phyloP scores from a whole-genome alignment of 2,113 vertebrate species.

The Syrmaticus mikado region DNA sequence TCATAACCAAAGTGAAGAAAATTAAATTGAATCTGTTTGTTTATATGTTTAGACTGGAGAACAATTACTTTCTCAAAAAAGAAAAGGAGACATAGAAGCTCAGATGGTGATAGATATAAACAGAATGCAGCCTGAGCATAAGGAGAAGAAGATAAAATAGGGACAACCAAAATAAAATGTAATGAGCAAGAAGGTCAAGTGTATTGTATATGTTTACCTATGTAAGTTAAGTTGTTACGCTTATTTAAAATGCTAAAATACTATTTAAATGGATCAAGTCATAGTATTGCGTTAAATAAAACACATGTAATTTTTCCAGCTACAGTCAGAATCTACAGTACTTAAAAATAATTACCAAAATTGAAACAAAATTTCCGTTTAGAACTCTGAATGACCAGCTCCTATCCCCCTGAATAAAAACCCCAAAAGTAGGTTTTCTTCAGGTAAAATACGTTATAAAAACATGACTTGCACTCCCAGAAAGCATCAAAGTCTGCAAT shows the following conservation, averaged over 20 bases:
- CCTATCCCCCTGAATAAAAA: not conserved
- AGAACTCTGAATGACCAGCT: not conserved
- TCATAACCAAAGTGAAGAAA: conserved; percentile 32
- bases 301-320: not conserved
- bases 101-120: not conserved
- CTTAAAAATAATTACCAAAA: not conserved
- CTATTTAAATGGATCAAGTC: not conserved
- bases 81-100: not conserved
- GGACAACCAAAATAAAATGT: not conserved
- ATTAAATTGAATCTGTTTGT: not conserved
- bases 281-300: not conserved
- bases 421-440: not conserved
- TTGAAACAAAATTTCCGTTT: not conserved
- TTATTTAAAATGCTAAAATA: not conserved
- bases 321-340: not conserved
- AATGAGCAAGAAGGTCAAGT: not conserved
- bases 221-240: not conserved
- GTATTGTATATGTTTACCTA: not conserved
- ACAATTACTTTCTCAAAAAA: not conserved
- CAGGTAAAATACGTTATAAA: not conserved
- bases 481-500: not conserved
- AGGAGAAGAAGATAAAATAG: not conserved
- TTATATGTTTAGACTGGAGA: conserved; percentile 7
- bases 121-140: not conserved
- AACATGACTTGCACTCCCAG: not conserved